phyloP scores from a whole-genome alignment of 2,797 vertebrate species.

The Tauraco hartlaubi region DNA sequence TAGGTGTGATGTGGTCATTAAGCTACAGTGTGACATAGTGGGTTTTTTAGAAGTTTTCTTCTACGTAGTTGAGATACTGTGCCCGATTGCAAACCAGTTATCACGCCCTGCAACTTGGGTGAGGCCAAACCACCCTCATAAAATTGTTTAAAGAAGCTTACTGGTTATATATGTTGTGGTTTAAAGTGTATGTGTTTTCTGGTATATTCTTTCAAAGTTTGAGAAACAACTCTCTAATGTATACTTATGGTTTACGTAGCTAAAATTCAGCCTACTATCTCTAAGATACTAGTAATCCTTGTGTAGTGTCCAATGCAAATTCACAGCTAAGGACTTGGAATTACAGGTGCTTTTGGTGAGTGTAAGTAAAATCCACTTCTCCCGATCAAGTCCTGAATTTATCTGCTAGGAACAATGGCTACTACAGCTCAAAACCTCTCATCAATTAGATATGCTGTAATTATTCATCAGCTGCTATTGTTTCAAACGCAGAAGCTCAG shows the following conservation, averaged over 20 bases:
- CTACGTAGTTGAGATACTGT: neutral
- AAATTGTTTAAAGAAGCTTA: neutral
- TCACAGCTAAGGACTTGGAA: neutral
- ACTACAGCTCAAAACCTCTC: neutral
- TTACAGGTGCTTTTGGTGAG: neutral
- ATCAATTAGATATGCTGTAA: neutral
- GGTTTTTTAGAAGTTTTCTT: neutral
- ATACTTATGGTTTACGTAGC: neutral
- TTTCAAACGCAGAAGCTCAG: neutral
- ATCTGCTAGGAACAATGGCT: neutral
- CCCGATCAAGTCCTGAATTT: neutral
- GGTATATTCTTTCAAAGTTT: neutral
- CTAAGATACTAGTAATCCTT: neutral
- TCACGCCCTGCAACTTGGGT: neutral
- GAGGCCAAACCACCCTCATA: neutral
- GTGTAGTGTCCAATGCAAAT: neutral
- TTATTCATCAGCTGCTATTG: neutral
- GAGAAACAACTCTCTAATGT: neutral
- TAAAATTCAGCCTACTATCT: neutral
- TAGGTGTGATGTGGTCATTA: neutral
- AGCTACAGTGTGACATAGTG: neutral
- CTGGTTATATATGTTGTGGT: neutral
- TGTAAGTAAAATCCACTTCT: neutral
- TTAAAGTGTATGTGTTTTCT: neutral
- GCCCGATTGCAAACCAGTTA: neutral